A percentile compares a stretch with the other conserved stretches of the same genome.
phyloP scores from a whole-genome alignment of 2,113 vertebrate genomes.

The Lasiurus cinereus region DNA sequence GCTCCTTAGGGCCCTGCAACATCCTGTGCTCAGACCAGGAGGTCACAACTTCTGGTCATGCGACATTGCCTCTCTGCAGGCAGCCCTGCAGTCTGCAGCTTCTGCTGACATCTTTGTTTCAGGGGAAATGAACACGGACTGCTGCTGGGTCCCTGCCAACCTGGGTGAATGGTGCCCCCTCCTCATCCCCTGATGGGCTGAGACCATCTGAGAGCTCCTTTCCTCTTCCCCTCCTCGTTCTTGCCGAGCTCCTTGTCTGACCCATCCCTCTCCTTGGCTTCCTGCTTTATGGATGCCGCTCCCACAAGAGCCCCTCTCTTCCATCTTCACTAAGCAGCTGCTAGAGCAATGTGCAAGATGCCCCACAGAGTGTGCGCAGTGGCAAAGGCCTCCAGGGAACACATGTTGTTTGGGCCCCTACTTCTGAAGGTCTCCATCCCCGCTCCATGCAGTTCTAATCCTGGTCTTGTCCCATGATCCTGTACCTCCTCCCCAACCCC shows the following conservation, averaged over 20 bases:
- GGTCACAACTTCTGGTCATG: constrained; percentile 65
- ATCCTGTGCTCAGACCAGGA: constrained; percentile 54
- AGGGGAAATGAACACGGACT: constrained; percentile 55
- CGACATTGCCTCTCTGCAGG: constrained; percentile 51
- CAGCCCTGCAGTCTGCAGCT: constrained; percentile 35
- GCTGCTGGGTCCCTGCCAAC: constrained; percentile 39
- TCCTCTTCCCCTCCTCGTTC: neutral
- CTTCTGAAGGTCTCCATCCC: neutral
- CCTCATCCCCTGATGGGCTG: neutral
- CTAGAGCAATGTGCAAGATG: neutral
- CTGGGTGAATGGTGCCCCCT: neutral
- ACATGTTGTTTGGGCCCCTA: neutral
- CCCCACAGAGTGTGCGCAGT: neutral
- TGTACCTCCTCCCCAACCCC: neutral
- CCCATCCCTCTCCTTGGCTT: neutral
- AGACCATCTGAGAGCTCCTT: neutral
- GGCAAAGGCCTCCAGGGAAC: neutral
- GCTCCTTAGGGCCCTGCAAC: constrained; percentile 3
- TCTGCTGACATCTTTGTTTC: constrained; percentile 71
- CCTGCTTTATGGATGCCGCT: neutral
- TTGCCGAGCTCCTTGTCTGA: neutral
- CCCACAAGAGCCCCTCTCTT: neutral
- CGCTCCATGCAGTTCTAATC: neutral
- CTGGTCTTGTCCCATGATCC: neutral
- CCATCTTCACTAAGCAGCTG: neutral